Base-by-base conservation (phyloP, 2,797 vertebrate species). In the Champsocephalus gunnari region DNA sequence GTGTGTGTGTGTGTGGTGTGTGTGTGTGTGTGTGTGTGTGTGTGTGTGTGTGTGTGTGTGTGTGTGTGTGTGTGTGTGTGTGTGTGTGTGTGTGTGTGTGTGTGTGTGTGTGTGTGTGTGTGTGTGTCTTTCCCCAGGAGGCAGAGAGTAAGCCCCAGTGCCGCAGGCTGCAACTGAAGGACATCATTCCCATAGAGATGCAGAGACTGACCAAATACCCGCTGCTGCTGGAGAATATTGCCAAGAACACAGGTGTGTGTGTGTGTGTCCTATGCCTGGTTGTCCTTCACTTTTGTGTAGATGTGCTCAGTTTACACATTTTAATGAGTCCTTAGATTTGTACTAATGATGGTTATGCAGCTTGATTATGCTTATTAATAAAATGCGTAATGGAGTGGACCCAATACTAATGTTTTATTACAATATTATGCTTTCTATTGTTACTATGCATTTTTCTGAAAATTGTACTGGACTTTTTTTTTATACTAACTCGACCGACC, bases 111-210 rank as follows among this genome's bases (percentile, higher is more conserved):
- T 24, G 24, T 24, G 24, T 24, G 24, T 24, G 24, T 24, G 21
- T 24, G 24, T 24, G 34, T 7, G 77, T 80, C 28, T 28, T 28
- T 28, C 28, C 71, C 1, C 82, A 98, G 97, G 97, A 97, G 9
- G 97, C 97, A 0, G 97, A 98, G 89, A 97, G 96, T 81, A 96
- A 95, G 3, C 96, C 96, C 0, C 94, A 96, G 76, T 98, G 97
- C 84, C 94, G 97, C 62, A 94, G 97, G 74, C 93, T 98, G 50
- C 97, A 98, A 89, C 92, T 98, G 66, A 98, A 98, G 88, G 97
- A 98, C 88, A 98, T 98, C 81, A 97, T 98, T 73, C 97, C 97
- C 41, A 96, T 92, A 0, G 97, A 97, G 87, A 98, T 98, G 97
- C 97, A 98, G 90, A 94, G 97, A 16, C 92, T 98, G 38, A 98